Evolutionary conservation across 1,140 invertebrate genomes (phyloP).

Genomic region (Gryllus bimaculatus): DNA sequence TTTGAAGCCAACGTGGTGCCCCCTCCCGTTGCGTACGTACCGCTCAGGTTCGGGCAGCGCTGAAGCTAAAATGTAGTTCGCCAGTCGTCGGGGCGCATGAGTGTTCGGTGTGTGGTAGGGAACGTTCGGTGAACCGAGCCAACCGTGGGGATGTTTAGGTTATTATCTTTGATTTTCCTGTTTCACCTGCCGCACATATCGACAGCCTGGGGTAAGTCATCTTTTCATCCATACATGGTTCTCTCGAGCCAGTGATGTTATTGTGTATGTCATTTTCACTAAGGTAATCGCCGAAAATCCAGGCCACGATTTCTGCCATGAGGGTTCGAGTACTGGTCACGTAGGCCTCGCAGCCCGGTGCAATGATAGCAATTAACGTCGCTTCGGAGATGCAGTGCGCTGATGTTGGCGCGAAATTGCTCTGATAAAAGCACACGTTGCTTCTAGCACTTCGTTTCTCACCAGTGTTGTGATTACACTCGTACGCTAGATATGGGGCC

Average conservation of each 20-base stretch:
- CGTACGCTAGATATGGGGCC: too few species aligned
- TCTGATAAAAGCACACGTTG: too few species aligned
- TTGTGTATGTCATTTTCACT: background rate
- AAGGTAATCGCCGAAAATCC: background rate
- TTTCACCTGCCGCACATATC: background rate
- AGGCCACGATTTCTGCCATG: slow-evolving; percentile 2
- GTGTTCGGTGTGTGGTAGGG: background rate
- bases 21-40: background rate
- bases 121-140: background rate
- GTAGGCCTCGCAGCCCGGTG: background rate
- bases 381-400: too few species aligned
- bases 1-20: background rate
- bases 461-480: too few species aligned
- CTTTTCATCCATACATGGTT: background rate
- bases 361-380: too few species aligned
- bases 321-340: background rate
- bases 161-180: background rate
- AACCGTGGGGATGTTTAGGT: background rate
- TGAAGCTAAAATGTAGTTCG: background rate
- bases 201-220: background rate
- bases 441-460: too few species aligned
- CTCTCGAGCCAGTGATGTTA: background rate
- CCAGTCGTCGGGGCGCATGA: background rate
- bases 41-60: background rate
- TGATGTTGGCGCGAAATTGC: too few species aligned